Evolutionary conservation across 2,113 vertebrate genomes (phyloP).

Genomic region (Eublepharis macularius): DNA sequence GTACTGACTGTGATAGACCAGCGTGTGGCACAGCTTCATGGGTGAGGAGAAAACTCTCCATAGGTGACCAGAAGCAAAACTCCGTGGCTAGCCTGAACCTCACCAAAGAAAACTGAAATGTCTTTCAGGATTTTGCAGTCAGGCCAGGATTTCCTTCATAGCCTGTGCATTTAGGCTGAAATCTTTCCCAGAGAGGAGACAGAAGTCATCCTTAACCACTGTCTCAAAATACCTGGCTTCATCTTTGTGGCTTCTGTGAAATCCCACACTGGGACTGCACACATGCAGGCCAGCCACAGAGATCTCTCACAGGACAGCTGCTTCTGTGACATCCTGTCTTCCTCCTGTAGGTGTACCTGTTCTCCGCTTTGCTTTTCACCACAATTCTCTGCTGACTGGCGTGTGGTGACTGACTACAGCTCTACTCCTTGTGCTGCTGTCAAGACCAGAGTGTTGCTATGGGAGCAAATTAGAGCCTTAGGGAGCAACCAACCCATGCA

Average conservation of each 20-base stretch:
- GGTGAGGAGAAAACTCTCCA: neutral
- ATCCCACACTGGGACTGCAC: no score
- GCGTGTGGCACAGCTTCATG: no score
- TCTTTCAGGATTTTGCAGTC: neutral
- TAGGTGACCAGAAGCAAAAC: neutral
- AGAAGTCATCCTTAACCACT: neutral
- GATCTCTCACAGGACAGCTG: neutral
- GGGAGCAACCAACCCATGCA: neutral
- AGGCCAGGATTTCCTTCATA: neutral
- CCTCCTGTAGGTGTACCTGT: neutral
- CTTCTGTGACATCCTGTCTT: neutral
- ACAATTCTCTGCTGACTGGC: neutral
- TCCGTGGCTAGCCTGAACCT: neutral
- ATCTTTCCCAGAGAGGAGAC: neutral
- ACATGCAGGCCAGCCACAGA: no score
- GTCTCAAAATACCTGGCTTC: neutral
- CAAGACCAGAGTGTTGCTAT: neutral
- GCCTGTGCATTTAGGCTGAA: neutral
- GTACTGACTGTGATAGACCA: no score
- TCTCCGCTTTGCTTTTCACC: neutral
- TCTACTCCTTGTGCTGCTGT: neutral
- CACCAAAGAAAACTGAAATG: neutral
- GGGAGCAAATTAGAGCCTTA: neutral
- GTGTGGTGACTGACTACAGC: neutral
- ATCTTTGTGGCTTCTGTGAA: no score